phyloP scores from a whole-genome alignment of 2,888 invertebrate genomes.

The Morinoia aosen region DNA sequence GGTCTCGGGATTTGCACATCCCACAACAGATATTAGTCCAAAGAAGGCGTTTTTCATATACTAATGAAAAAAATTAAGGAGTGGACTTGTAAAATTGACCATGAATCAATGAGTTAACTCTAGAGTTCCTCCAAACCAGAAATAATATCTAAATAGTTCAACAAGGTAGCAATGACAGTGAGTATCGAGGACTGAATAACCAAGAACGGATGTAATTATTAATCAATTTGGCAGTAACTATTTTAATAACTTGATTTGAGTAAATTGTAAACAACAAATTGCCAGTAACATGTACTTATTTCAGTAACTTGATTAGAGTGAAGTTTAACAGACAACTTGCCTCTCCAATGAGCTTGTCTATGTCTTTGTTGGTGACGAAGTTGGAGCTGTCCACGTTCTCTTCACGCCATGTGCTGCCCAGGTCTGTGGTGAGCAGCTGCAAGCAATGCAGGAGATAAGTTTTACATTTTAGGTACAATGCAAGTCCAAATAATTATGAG shows the following conservation, averaged over 20 bases:
- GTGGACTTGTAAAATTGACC: no score
- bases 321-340: constrained; percentile 19
- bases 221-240: neutral
- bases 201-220: neutral
- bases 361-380: constrained; percentile 97
- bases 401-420: constrained; percentile 92
- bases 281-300: neutral
- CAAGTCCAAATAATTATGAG: neutral
- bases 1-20: no score
- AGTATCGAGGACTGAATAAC: neutral
- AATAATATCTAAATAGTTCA: no score
- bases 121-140: no score
- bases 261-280: neutral
- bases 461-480: neutral
- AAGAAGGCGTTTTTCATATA: no score
- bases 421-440: constrained; percentile 84
- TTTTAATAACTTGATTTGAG: neutral
- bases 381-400: constrained; percentile 93
- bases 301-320: neutral
- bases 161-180: neutral
- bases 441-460: constrained; percentile 68
- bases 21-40: no score
- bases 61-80: no score
- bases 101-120: no score
- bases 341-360: constrained; percentile 94